Evolutionary conservation across 2,888 invertebrate genomes (phyloP), one percentile per base, ranked within the genome.

Genomic region (Masnerella sp.): DNA sequence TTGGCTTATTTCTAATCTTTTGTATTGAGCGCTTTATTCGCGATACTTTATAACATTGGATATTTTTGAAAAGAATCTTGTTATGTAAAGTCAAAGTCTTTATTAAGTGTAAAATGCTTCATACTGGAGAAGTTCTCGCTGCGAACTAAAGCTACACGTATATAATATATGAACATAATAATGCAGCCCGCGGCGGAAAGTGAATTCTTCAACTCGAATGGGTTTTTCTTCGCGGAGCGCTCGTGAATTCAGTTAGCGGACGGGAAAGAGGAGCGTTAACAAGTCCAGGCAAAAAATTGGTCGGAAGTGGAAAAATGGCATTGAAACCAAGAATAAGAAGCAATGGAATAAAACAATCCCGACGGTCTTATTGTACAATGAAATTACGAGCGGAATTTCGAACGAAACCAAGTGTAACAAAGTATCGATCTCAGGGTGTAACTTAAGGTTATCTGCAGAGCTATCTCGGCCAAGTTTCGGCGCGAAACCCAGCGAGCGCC

Each of bases 81-180:
- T n/a, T n/a, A n/a, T 30, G 22, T 11, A 5, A n/a, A 5, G 5
- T 12, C 17, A 28, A 36, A 32, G 45, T 65, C 45, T 65, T 65
- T n/a, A 18, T 52, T 43, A 42, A 18, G 18, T 25, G 54, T 17
- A 18, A 65, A 12, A 58, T 45, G n/a, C 17, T 18, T 38, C 42
- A 32, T 32, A 38, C 20, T 14, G 20, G 30, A 36, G 12, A 51
- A 47, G 9, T 67, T 58, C 47, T 18, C 8, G 36, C 18, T 49
- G 43, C 1, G 15, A 43, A 67, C 58, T 67, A 58, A 49, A 42
- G 30, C 28, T 15, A 2, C 36, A 11, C 18, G 32, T 43, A 58
- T 56, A 56, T 32, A 56, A 68, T 52, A 52, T 52, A 59, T 68
- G 68, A 59, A 59, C 51, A 52, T 59, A 59, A 68, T 68, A 68